Base-by-base conservation (phyloP, 1,140 invertebrate genomes). In the Cotesia typhae region DNA sequence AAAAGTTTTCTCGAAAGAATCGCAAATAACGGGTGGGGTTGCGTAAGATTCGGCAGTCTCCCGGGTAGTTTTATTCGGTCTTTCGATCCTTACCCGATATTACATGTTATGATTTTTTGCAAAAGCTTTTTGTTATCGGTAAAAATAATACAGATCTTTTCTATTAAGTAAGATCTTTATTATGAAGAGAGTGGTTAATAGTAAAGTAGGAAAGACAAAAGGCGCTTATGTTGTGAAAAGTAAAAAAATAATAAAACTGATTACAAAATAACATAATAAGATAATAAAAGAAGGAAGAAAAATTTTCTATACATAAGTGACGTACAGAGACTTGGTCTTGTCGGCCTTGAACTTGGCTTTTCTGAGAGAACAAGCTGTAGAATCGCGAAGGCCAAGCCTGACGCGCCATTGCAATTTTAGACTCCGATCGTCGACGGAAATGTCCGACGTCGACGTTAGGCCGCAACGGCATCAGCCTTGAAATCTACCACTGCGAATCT, bases 291-390 rank as follows among this genome's bases (percentile, higher is more conserved):
- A 10, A 68, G 67, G 69, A 55, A 38, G 17, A 67, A 12, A 60
- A 28, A 63, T 17, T 28, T 28, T 28, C 28, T 28, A 17, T 35
- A 10, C 12, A 12, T 3, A 60, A 20, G 67, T 52, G 64, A 61
- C n/a, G 73, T n/a, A 14, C 12, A 63, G 36, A 41, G 59, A 55
- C 35, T 38, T 38, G 14, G 47, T 79, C 77, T 76, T 68, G 79
- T 75, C 74, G 80, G 79, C 82, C 82, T 83, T 83, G 82, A 83
- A 82, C 80, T 82, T 83, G 81, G 77, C 76, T 82, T 82, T 81
- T 79, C 78, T 75, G 70, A 78, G 73, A 77, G 76, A 52, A 70
- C 64, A 59, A 72, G 75, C 70, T 60, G 52, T 52, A 67, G 67
- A 63, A 67, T 69, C 61, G 71, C 47, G 70, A 64, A 70, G 67